Evolutionary conservation across 2,797 vertebrate genomes (phyloP), one percentile per base, ranked within the genome.

Genomic region (Epinephelus coioides): DNA sequence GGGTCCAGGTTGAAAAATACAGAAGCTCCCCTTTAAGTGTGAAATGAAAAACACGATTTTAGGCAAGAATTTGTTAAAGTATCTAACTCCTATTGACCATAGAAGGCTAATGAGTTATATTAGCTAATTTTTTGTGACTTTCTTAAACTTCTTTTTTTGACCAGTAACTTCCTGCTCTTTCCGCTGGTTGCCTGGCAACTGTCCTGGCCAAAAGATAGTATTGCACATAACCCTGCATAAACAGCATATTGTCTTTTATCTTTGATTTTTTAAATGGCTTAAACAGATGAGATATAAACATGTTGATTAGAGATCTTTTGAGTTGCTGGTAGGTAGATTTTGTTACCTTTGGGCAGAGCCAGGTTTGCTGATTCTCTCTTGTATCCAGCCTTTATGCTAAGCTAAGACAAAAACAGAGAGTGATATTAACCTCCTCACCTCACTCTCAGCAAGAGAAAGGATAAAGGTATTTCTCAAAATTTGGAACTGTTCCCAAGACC

Each of bases 131-230:
- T 73, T 43, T 5, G 34, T 43, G 21, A 34, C 19, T 51, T 30
- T 40, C 19, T 2, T 34, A 34, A 34, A 40, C 21, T 54, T 49
- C 19, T 40, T 54, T 61, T 49, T 69, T 65, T 68, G 13, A 53
- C 40, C 46, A 59, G 49, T 63, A 62, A 64, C 63, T 66, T 60
- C 18, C 25, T 61, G n/a, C 7, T 76, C 59, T 69, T 27, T 76
- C 69, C 3, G 2, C 17, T 25, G 40, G 81, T 86, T 88, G 73
- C 86, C 44, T 76, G 38, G 83, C 83, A 88, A 86, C 78, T 79
- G 71, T 66, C 21, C 34, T 40, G 43, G 15, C 23, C 46, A 54
- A 49, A 56, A 23, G 30, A 66, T n/a, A 46, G 15, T 46, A 17
- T 62, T 51, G 34, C 56, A 25, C 67, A 63, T 19, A 25, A 70